Conservation (phyloP, 2,113 vertebrate species). For the Stigmatopora argus region DNA sequence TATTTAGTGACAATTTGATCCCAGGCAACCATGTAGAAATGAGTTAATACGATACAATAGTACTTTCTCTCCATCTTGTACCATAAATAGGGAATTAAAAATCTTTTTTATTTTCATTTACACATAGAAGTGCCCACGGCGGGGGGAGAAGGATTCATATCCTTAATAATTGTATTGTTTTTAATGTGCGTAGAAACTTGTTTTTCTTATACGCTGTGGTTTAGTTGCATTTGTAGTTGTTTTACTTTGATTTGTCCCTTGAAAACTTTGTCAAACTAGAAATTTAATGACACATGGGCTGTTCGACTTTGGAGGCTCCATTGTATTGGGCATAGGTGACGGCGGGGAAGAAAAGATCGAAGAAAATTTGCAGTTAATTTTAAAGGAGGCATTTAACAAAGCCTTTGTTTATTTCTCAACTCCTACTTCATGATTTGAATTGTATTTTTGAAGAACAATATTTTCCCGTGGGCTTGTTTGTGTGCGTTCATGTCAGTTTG, state of each 20-base stretch:
- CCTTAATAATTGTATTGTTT: background rate
- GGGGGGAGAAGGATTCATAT: background rate
- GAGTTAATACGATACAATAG: too few relatives aligned
- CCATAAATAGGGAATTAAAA: too few relatives aligned
- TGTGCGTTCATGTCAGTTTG: constrained; percentile 44
- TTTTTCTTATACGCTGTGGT: background rate
- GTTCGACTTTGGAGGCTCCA: background rate
- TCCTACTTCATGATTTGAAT: constrained; percentile 7
- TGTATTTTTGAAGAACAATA: constrained; percentile 9
- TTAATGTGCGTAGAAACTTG: background rate
- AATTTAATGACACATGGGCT: background rate
- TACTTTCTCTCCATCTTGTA: too few relatives aligned
- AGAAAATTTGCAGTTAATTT: background rate
- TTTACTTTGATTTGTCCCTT: background rate
- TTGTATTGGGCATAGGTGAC: background rate
- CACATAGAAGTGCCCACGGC: background rate
- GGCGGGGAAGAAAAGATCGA: too few relatives aligned
- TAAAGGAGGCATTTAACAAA: background rate
- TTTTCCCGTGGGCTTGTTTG: constrained; percentile 43
- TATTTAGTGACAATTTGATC: too few relatives aligned
- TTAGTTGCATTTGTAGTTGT: background rate
- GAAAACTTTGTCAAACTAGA: background rate
- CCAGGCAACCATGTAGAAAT: too few relatives aligned
- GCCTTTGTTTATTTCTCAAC: background rate
- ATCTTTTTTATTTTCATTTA: too few relatives aligned